Evolutionary conservation across 1,140 invertebrate genomes (phyloP).

Genomic region (Vanessa tameamea): DNA sequence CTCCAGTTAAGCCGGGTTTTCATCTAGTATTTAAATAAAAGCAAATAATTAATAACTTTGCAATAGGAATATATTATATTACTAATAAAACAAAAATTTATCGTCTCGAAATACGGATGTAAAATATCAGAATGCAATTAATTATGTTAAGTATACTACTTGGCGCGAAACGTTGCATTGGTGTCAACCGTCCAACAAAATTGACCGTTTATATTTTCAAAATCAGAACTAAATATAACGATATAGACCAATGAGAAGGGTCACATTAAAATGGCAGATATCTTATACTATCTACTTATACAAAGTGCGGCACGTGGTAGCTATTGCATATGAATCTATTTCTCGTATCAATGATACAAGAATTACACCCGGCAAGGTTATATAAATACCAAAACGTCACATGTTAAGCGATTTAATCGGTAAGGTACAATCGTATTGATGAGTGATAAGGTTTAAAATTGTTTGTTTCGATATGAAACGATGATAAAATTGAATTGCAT

Average conservation of each 20-base stretch:
- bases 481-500: conserved; percentile 49
- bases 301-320: conserved; percentile 30
- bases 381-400: background rate
- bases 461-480: conserved; percentile 13
- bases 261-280: conserved; percentile 35
- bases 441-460: background rate
- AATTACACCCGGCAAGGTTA: conserved; percentile 16
- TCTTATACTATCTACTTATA: conserved; percentile 8
- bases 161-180: conserved; percentile 5
- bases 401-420: background rate
- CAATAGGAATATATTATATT: too few relatives aligned
- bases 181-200: background rate
- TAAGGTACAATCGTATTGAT: background rate
- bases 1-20: too few relatives aligned
- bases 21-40: too few relatives aligned
- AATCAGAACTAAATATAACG: background rate
- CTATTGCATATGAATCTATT: conserved; percentile 36
- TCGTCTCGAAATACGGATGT: background rate
- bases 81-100: too few relatives aligned
- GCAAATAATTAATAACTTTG: too few relatives aligned
- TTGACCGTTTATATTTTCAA: background rate
- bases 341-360: conserved; percentile 39
- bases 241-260: background rate
- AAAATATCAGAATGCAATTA: background rate
- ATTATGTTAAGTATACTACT: background rate